Conservation (phyloP, 2,113 vertebrate genomes). For the Lasiurus borealis region DNA sequence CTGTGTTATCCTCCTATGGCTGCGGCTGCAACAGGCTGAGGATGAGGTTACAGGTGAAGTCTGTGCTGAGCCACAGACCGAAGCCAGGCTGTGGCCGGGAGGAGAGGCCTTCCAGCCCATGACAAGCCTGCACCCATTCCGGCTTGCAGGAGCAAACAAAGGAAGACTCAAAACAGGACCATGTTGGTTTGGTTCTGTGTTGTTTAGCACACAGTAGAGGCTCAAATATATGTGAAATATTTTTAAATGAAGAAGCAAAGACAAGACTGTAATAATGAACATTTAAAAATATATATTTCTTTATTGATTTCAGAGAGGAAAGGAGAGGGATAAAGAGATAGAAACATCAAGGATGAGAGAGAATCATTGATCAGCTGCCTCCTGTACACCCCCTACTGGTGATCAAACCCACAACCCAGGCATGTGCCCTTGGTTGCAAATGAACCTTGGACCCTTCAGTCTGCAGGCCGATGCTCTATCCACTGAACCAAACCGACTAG, state of each 20-base stretch:
- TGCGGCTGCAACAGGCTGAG: slow-evolving; percentile 60
- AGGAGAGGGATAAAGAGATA: too few relatives aligned
- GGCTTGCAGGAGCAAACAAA: slow-evolving; percentile 36
- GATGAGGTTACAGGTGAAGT: slow-evolving; percentile 72
- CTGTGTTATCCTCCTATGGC: neutral
- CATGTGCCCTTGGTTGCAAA: too few relatives aligned
- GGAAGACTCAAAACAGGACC: neutral
- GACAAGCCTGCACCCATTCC: slow-evolving; percentile 66
- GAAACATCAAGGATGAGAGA: too few relatives aligned
- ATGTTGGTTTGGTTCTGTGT: neutral
- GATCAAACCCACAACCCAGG: too few relatives aligned
- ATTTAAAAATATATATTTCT: too few relatives aligned
- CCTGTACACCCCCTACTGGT: too few relatives aligned
- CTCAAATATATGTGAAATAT: neutral
- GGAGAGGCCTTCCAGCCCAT: slow-evolving; percentile 68
- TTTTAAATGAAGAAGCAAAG: neutral
- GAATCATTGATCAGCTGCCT: too few relatives aligned
- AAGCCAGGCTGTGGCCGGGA: slow-evolving; percentile 69
- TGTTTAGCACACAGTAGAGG: neutral
- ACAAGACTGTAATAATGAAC: too few relatives aligned
- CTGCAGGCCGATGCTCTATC: too few relatives aligned
- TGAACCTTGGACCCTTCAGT: too few relatives aligned
- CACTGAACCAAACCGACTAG: too few relatives aligned
- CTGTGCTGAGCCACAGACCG: slow-evolving; percentile 76
- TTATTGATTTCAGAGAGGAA: too few relatives aligned